Evolutionary conservation across 2,113 vertebrate species (phyloP), one percentile per base, ranked within the genome.

Genomic region (Hemichromis elongatus): DNA sequence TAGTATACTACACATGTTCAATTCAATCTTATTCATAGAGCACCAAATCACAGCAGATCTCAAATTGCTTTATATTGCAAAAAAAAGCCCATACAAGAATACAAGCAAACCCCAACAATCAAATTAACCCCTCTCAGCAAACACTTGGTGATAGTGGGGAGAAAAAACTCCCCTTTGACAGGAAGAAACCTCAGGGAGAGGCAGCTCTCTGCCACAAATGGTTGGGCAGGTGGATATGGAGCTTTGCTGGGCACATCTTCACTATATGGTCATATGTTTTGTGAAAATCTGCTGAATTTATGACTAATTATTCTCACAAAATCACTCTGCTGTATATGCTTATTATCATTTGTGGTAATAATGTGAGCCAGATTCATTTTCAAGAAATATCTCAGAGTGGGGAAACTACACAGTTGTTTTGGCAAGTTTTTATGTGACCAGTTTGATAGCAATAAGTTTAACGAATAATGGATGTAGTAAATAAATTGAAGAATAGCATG

Each of bases 111-210:
- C 56, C 28, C 56, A 63, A 37, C 33, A 21, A 63, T 37, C 59
- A 63, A 63, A 63, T 63, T 0, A 63, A 37, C 0, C 33, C 10
- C 0, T 63, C 33, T 37, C 59, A 21, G 10, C 59, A 63, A 37
- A 19, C 59, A 63, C 33, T 0, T 63, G 10, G 33, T 63, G 19
- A 13, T 63, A 63, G 59, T 21, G 10, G 33, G 59, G 13, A 63
- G 33, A 19, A 63, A 63, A 63, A 37, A 13, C 19, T 37, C 10
- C 10, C 33, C 37, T 21, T 63, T 21, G 33, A 63, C 33, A 37
- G 19, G 33, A 63, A 63, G 19, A 63, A 6, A 37, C 19, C 33
- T 63, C 59, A 63, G 11, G 19, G 59, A 37, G 59, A 33, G 59
- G 19, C 59, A 63, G 33, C 59, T n/a, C 59, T 63, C 33, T n/a